Evolutionary conservation across 2,888 invertebrate genomes (phyloP), one percentile per base, ranked within the genome.

Genomic region (Punctoribates punctum): DNA sequence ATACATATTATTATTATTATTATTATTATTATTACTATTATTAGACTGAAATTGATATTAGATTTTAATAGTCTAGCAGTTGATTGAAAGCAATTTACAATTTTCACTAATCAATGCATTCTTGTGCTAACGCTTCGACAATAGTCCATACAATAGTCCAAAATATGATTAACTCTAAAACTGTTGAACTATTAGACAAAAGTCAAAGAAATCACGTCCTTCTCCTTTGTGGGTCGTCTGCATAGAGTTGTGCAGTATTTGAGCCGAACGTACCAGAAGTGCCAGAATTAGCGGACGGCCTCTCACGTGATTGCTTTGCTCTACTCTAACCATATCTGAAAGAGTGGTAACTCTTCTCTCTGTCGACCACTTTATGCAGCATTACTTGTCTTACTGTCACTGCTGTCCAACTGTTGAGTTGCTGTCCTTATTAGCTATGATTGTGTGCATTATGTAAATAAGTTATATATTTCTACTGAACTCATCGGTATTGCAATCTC

Each of bases 21-120:
- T 48, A 48, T 48, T 15, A 48, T 17, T 48, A 48, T 48, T 48
- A 15, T 15, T 11, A 48, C 13, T 48, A 48, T 48, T 48, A 48
- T 8, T 57, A 57, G 57, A 57, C 57, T 57, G 23, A 23, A 23
- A 23, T 57, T 17, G 34, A 34, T 34, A 34, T 34, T 34, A 34
- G 34, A 34, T 34, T n/a, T 51, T 51, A 51, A 4, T 51, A 51
- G 51, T n/a, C 51, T 51, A 51, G 51, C 51, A 51, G 20, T 51
- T 51, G 51, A 34, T 65, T n/a, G 65, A 65, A 38, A 34, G 65
- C 65, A 65, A 65, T 65, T 65, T 65, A 65, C 65, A 65, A 65
- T 65, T 62, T 65, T 65, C 65, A 65, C 65, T 65, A 65, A 62
- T 65, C 65, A 65, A 65, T 65, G 65, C 65, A 65, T 65, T 9